Evolutionary conservation across 1,140 invertebrate species (phyloP), one percentile per base, ranked within the genome.

Genomic region (Cydia fagiglandana): DNA sequence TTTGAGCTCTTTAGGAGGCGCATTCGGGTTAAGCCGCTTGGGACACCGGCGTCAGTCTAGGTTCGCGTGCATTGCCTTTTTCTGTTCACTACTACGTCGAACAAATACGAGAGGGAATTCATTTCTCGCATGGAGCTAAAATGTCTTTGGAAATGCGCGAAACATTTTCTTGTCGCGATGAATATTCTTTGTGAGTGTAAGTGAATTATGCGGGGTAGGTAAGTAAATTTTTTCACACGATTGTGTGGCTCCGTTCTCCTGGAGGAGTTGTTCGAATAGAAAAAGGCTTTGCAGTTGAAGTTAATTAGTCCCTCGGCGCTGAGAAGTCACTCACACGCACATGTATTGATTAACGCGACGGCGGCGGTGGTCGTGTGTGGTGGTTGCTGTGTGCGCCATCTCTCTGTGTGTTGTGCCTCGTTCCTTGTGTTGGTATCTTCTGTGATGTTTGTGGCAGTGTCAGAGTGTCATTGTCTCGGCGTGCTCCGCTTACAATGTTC

Each of bases 341-440:
- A 93, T 93, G 93, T 93, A 93, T 93, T 93, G 92, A 93, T 93
- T 93, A 91, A 88, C 83, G 90, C 89, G 88, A 89, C 86, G 88
- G 88, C 90, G 89, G 87, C 87, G 87, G 81, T 88, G 84, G 87
- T 74, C 77, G 86, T 89, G 85, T 90, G 89, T 92, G 88, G 73
- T 90, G 89, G 88, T 85, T 89, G 88, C 82, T 86, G 84, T 82
- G 89, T 88, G 86, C 78, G 79, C 78, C 74, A 41, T 75, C 64
- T 68, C 34, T 64, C 81, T 79, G 84, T 91, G 87, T 91, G 87
- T 88, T 78, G 73, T 83, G 77, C 79, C 77, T 84, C 86, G 84
- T 91, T 87, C 85, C 84, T 86, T 85, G 88, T 89, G 86, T 89
- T 83, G 85, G 28, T 77, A 61, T 88, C 89, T 87, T 84, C 86